phyloP scores from a whole-genome alignment of 1,140 invertebrate genomes.

The Panagrolaimus sp. region DNA sequence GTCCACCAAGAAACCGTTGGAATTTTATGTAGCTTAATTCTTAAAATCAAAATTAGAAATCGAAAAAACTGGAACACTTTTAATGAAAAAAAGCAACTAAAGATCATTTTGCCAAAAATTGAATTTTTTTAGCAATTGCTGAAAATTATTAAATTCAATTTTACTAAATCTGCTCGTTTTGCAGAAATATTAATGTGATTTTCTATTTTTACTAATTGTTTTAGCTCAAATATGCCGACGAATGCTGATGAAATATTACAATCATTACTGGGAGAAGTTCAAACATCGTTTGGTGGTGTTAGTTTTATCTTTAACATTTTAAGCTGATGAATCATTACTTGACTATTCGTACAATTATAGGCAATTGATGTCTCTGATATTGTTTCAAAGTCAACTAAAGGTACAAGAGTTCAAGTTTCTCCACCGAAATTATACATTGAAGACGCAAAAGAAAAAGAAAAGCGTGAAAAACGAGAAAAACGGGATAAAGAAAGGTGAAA shows the following conservation, averaged over 20 bases:
- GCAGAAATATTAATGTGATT: too few species aligned
- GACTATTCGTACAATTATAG: too few species aligned
- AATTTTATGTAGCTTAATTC: too few species aligned
- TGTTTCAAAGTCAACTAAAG: neutral
- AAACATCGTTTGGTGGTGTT: neutral
- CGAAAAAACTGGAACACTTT: too few species aligned
- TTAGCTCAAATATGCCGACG: neutral
- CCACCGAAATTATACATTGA: neutral
- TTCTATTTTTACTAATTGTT: too few species aligned
- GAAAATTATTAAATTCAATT: too few species aligned
- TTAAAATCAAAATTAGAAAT: too few species aligned
- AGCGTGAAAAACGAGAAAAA: neutral
- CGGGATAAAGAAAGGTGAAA: neutral
- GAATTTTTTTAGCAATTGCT: too few species aligned
- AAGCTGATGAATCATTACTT: neutral
- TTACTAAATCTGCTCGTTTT: too few species aligned
- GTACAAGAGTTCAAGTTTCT: neutral
- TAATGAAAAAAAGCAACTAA: too few species aligned
- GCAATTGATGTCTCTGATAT: conserved; percentile 10
- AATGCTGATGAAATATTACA: neutral
- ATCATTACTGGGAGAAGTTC: neutral
- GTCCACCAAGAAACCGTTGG: too few species aligned
- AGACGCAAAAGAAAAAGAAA: conserved; percentile 2
- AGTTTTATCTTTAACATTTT: neutral
- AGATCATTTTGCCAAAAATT: too few species aligned